These are phyloP conservation scores for Sternarchorhynchus goeldii DNA, from an alignment of 2,797 vertebrate genomes.

Conservation along the genomic window DNA sequence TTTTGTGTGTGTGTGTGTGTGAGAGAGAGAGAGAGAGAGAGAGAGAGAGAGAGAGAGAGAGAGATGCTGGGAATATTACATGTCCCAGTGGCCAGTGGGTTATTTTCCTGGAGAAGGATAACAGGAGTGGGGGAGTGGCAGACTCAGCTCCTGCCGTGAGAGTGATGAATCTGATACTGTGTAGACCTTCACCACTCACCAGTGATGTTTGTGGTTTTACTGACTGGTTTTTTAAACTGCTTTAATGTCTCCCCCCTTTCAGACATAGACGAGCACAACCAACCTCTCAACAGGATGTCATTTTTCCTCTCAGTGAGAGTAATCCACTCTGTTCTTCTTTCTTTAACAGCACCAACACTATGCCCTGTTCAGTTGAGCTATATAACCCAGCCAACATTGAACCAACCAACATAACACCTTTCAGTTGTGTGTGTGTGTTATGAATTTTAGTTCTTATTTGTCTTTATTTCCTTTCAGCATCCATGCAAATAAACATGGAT, in stretches of 20 bases:
- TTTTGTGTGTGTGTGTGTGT: background rate
- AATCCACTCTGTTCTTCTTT: background rate
- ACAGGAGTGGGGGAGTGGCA: constrained; percentile 64
- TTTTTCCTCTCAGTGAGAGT: constrained; percentile 6
- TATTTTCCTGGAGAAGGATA: constrained; percentile 73
- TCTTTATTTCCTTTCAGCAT: background rate
- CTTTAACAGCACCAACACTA: background rate
- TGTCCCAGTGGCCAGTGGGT: constrained; percentile 65
- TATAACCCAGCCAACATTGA: background rate
- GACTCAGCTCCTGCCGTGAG: constrained; percentile 64
- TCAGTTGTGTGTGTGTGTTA: background rate
- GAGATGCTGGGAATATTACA: constrained; percentile 72
- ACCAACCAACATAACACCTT: background rate
- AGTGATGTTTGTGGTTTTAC: constrained; percentile 68
- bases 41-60: constrained; percentile 55
- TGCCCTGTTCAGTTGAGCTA: background rate
- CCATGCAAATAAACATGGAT: constrained; percentile 6
- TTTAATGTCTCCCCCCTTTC: constrained; percentile 8
- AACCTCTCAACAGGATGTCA: constrained; percentile 6
- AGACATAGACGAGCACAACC: background rate
- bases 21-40: constrained; percentile 1
- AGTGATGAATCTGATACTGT: constrained; percentile 65
- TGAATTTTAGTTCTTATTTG: background rate
- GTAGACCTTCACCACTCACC: constrained; percentile 65
- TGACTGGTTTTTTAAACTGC: constrained; percentile 56